A percentile compares a stretch with the other conserved stretches of the same genome.
These are phyloP conservation scores for Philypnodon macrostomus DNA, from an alignment of 2,797 vertebrate genomes.

Conservation along the genomic window DNA sequence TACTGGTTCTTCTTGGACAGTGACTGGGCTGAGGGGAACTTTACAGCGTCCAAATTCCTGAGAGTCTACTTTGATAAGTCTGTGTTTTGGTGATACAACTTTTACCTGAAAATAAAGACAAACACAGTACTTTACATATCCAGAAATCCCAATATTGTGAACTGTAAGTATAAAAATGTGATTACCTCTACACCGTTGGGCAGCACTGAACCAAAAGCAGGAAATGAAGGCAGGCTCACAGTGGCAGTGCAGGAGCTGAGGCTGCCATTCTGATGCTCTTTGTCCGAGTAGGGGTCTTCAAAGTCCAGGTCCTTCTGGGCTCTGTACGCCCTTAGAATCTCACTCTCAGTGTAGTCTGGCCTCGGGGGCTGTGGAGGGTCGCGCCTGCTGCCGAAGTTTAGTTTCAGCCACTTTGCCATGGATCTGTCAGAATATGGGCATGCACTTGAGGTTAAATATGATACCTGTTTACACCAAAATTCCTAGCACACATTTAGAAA, in stretches of 20 bases:
- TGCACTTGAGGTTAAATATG: too few species aligned
- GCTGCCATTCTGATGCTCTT: slow-evolving; percentile 69
- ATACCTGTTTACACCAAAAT: too few species aligned
- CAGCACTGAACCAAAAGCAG: slow-evolving; percentile 66
- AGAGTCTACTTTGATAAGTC: slow-evolving; percentile 91
- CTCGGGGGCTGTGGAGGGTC: slow-evolving; percentile 85
- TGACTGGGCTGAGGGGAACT: slow-evolving; percentile 72
- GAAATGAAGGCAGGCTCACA: slow-evolving; percentile 69
- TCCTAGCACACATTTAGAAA: too few species aligned
- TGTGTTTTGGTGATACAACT: slow-evolving; percentile 87
- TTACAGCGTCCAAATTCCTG: slow-evolving; percentile 82
- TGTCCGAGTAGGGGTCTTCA: slow-evolving; percentile 86
- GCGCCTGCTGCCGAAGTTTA: slow-evolving; percentile 86
- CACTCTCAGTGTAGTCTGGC: slow-evolving; percentile 90
- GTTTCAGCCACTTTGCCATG: slow-evolving; percentile 94
- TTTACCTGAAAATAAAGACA: slow-evolving; percentile 66
- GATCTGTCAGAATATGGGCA: slow-evolving; percentile 58
- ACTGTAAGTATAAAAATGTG: too few species aligned
- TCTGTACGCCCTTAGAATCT: slow-evolving; percentile 86
- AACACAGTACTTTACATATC: not conserved
- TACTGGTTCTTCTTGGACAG: slow-evolving; percentile 76
- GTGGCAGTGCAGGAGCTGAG: slow-evolving; percentile 57
- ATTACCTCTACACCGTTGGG: slow-evolving; percentile 74
- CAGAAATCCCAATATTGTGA: not conserved
- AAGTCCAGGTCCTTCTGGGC: slow-evolving; percentile 89